Percentiles rank a stretch among this genome's conserved stretches.
Conservation (phyloP, 2,888 invertebrate genomes). For the Zele albiditarsus region DNA sequence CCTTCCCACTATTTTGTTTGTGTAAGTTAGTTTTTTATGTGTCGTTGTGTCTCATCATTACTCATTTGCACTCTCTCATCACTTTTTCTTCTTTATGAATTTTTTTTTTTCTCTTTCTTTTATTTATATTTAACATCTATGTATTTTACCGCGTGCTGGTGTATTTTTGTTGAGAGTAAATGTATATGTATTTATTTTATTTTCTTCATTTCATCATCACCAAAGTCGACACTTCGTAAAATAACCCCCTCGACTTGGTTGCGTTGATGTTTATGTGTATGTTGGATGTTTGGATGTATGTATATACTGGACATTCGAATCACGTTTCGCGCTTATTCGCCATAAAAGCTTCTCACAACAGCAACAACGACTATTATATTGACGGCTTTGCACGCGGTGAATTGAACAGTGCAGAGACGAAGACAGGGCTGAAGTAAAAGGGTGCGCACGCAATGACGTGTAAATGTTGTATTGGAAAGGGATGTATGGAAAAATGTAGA, state of each 20-base stretch:
- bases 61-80: not conserved
- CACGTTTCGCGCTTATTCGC: constrained; percentile 51
- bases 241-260: constrained; percentile 35
- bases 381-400: constrained; percentile 28
- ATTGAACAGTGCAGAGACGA: not conserved
- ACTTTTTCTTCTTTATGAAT: constrained; percentile 7
- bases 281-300: not conserved
- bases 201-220: constrained; percentile 42
- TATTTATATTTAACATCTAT: not conserved
- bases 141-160: not conserved
- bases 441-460: constrained; percentile 34
- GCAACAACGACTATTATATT: constrained; percentile 41
- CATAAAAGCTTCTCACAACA: constrained; percentile 45
- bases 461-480: constrained; percentile 29
- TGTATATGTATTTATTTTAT: constrained; percentile 45
- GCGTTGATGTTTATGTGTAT: not conserved
- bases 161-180: constrained; percentile 25
- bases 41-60: constrained; percentile 18
- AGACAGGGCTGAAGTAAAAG: not conserved
- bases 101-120: not conserved
- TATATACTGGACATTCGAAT: constrained; percentile 49
- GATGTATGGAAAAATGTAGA: constrained; percentile 4
- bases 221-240: constrained; percentile 53
- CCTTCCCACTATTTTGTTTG: constrained; percentile 8
- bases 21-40: not conserved